A percentile compares a stretch with the other conserved stretches of the same genome.
Evolutionary conservation across 2,797 vertebrate species (phyloP).

Genomic region (Peromyscus nudipes): DNA sequence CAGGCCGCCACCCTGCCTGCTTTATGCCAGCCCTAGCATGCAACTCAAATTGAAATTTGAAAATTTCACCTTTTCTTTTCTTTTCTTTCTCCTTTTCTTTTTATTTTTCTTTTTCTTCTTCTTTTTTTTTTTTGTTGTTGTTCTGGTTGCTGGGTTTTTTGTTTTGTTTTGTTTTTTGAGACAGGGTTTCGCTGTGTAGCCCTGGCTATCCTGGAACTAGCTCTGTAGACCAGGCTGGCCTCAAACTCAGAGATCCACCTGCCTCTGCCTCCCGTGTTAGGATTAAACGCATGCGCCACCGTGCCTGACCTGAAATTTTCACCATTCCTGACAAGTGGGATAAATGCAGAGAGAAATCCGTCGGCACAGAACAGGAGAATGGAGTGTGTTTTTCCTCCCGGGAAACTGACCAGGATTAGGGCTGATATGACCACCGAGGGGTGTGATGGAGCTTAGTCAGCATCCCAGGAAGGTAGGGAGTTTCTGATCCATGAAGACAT

Average conservation of each 20-base stretch:
- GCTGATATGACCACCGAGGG: fast-evolving
- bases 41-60: not conserved
- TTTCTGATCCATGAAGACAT: not conserved
- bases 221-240: not conserved
- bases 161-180: not conserved
- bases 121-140: not conserved
- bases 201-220: not conserved
- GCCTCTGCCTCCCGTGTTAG: not conserved
- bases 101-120: not conserved
- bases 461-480: not conserved
- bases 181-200: not conserved
- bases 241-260: not conserved
- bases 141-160: no score
- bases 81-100: fast-evolving
- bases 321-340: not conserved
- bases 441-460: not conserved
- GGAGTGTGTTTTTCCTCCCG: fast-evolving
- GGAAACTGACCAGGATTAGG: not conserved
- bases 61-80: not conserved
- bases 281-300: not conserved
- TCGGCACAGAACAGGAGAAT: fast-evolving
- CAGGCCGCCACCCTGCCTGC: not conserved
- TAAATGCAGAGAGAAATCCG: not conserved
- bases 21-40: not conserved
- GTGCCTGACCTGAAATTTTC: not conserved